Percentiles rank a stretch among this genome's conserved stretches.
Conservation (phyloP, 2,113 vertebrate genomes). For the Urocolius indicus region DNA sequence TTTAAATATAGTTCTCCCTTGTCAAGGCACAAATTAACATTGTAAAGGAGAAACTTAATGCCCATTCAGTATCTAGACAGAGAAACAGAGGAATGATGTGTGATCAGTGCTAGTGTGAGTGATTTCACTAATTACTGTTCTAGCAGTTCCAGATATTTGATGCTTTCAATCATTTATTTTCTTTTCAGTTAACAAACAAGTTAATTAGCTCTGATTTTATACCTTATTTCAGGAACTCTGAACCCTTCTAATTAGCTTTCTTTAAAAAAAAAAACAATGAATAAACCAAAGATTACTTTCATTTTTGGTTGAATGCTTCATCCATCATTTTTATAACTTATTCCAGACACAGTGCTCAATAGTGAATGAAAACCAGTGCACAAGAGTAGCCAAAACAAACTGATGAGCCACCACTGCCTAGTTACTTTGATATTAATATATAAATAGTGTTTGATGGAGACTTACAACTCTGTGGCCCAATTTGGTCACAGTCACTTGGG, state of each 20-base stretch:
- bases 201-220: background rate
- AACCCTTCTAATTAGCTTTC: background rate
- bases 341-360: background rate
- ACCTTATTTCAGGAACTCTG: background rate
- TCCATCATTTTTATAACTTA: background rate
- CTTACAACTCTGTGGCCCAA: background rate
- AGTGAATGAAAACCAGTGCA: background rate
- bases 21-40: constrained; percentile 42
- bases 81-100: constrained; percentile 16
- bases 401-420: background rate
- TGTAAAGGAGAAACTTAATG: constrained; percentile 48
- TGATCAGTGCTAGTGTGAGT: constrained; percentile 2
- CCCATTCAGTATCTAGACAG: constrained; percentile 8
- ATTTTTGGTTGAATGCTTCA: background rate
- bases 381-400: background rate
- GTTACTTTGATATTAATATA: background rate
- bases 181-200: background rate
- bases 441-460: background rate
- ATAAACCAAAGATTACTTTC: background rate
- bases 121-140: constrained; percentile 29
- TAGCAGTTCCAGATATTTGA: background rate
- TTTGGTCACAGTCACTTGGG: background rate
- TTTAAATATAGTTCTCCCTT: constrained; percentile 28
- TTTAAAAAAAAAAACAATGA: background rate
- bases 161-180: background rate